Evolutionary conservation across 2,888 invertebrate species (phyloP), one percentile per base, ranked within the genome.

Genomic region (Nomada ruficornis): DNA sequence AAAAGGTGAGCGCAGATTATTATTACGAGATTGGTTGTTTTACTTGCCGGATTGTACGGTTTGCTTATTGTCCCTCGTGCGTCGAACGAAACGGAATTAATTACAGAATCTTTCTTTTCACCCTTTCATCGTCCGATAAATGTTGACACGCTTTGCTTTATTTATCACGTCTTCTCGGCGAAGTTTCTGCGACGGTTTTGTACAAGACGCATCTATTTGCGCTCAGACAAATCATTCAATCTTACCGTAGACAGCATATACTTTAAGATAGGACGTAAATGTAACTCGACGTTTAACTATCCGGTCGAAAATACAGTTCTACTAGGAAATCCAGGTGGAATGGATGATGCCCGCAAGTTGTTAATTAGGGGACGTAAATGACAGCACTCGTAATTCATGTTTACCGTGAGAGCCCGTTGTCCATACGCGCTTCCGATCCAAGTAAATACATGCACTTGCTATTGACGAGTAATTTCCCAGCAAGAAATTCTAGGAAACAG

Each of bases 341-440:
- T 74, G 70, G 64, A 77, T 81, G 69, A 55, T 47, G 15, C 47
- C 47, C 13, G 11, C 47, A 47, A 15, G 47, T 47, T 47, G 47
- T 47, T 55, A 62, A 29, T 74, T 75, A 71, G 63, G 36, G 11
- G 52, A 65, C 44, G 23, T 36, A 73, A 82, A 57, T 77, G 65
- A 73, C 60, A 59, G 55, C 36, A 52, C 20, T 71, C 20, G 70
- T 77, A 77, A 77, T 77, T 65, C 59, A 68, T 76, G 68, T 85
- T 85, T 63, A 63, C 47, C 15, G 44, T 42, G 29, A 59, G 64
- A 70, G 20, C 23, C 60, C 29, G 18, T 62, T 65, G 54, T 42
- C 64, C 26, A 52, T 59, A 9, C 50, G 29, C 13, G 70, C 62
- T 73, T 85, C 76, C 79, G 77, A 52, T 57, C 23, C 57, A 50